Base-by-base conservation (phyloP, 2,113 vertebrate species). In the Strix uralensis region DNA sequence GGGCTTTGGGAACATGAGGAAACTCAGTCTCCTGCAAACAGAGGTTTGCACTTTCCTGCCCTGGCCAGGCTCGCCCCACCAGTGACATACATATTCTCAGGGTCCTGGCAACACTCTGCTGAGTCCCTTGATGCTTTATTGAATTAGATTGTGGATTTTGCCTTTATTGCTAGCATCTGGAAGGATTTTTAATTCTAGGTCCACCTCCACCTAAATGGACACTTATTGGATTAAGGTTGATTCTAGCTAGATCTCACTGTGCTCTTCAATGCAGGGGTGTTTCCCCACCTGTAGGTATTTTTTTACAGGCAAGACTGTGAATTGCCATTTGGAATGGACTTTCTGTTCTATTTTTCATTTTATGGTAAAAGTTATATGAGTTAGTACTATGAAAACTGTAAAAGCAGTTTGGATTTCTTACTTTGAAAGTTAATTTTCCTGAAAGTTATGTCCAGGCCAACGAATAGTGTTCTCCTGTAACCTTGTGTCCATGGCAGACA, bases 101-200 rank as follows among this genome's bases (percentile, higher is more conserved):
- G 10, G 22, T 67, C 38, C 18, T 1, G 1, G 72, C 0, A 3
- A 26, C 1, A 11, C n/a, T 81, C 81, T 57, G 66, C 25, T 1
- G 5, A 87, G 23, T 46, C 61, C 18, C 77, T 73, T 0, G 1
- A 16, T 44, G 9, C 66, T 51, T 70, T 40, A 67, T 27, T 36
- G 86, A 61, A 67, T 72, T 66, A 67, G 32, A n/a, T 12, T 25
- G 10, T 63, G 61, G 13, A 42, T 67, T 82, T 49, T 67, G 21
- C 54, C 29, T 44, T 77, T 51, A 36, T 32, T 78, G 16, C n/a
- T 38, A 46, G 38, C 11, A 49, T 40, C 47, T 62, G 38, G 49
- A 72, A 83, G 38, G 30, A 95, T 47, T 62, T 86, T 79, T 38
- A 47, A 52, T 74, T 82, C 40, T 29, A 75, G 62, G 27, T 77